A percentile compares a stretch with the other conserved stretches of the same genome.
These are phyloP conservation scores for Crambe crambe DNA, from an alignment of 37 sponge, comb jelly and placozoan species.

Conservation along the genomic window DNA sequence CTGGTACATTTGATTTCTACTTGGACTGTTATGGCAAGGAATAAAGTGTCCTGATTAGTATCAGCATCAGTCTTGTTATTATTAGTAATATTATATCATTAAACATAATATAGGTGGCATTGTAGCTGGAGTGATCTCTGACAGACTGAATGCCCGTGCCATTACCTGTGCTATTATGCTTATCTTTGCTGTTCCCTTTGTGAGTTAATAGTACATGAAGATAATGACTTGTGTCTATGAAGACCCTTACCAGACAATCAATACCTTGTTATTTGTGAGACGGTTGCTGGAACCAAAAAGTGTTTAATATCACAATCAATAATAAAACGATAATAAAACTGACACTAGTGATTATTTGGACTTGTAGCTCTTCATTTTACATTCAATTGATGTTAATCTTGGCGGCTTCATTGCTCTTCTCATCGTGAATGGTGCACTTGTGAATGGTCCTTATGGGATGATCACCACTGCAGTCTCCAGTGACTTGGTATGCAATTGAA, in stretches of 20 bases:
- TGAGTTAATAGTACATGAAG: conserved; percentile 24
- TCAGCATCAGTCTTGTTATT: too few species aligned
- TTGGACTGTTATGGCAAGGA: too few species aligned
- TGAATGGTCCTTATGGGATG: conserved; percentile 86
- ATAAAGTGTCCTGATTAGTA: too few species aligned
- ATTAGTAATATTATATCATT: too few species aligned
- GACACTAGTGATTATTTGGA: not conserved
- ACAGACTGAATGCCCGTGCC: conserved; percentile 63
- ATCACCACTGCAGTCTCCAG: conserved; percentile 92
- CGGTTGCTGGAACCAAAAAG: too few species aligned
- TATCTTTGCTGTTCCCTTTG: conserved; percentile 59
- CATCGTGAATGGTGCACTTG: conserved; percentile 59
- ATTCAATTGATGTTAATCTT: not conserved
- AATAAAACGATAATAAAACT: too few species aligned
- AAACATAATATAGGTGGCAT: conserved; percentile 63
- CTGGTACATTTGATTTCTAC: too few species aligned
- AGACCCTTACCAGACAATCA: not conserved
- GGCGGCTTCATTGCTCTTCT: conserved; percentile 46
- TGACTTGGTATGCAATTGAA: conserved; percentile 58
- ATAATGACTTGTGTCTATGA: not conserved
- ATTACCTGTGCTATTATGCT: conserved; percentile 42
- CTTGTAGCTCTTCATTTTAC: conserved; percentile 7
- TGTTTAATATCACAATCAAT: too few species aligned
- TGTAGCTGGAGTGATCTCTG: conserved; percentile 67
- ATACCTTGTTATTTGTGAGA: not conserved